Base-by-base conservation (phyloP, 1,140 invertebrate species). In the Cotesia typhae region DNA sequence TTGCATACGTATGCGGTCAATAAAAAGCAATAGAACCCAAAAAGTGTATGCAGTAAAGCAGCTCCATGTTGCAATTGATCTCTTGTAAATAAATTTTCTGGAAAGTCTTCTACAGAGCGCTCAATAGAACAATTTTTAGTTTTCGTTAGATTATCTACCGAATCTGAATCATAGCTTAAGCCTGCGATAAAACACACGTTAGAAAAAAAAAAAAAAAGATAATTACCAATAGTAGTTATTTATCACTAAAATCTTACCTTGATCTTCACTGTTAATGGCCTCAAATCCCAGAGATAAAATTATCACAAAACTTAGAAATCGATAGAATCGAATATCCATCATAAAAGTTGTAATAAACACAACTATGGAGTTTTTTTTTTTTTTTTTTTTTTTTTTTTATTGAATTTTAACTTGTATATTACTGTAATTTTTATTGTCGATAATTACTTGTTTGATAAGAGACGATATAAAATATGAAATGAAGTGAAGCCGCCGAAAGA, bases 1-100 rank as follows among this genome's bases (percentile, higher is more conserved):
- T 96, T 94, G 83, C 95, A 96, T 1, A 96, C 91, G 37, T 94
- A 90, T 0, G 94, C 94, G 10, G 96, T 87, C 6, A 94, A 77
- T 2, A 93, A 87, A 76, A 94, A 95, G 67, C 94, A 91, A 80
- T 96, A 97, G 1, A 95, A 87, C 0, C 92, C 92, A 9, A 94
- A 90, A 6, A 96, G 77, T 4, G 92, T 85, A 78, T 96, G 94
- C 0, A 96, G 70, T 0, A 93, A 61, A 7, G 95, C 88, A 0
- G 91, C 94, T 0, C 95, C 94, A 9, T 90, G 83, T 12, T 85
- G 84, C 17, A 92, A 83, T 78, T 93, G 88, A 1, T 90, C 85
- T 47, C 89, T 87, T 78, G 88, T 88, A 76, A 93, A 91, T 14
- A 90, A 75, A 72, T 90, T 88, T 0, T 75, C 17, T 0, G 89